Conservation (phyloP, 2,888 invertebrate species). For the Scaptomyza parva region DNA sequence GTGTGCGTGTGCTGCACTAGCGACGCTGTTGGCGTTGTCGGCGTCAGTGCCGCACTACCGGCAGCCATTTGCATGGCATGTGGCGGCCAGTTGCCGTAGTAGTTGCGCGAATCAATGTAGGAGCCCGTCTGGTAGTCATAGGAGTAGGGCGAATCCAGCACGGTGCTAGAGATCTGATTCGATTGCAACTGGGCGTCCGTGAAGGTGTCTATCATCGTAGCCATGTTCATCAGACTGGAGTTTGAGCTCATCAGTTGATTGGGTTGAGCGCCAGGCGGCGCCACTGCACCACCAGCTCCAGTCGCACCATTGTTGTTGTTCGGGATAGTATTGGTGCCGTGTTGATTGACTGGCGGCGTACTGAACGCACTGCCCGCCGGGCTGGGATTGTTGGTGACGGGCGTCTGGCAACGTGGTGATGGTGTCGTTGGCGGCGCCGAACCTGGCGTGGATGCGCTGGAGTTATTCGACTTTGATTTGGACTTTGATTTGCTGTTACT, state of each 20-base stretch:
- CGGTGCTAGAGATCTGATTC: slow-evolving; percentile 94
- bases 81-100: slow-evolving; percentile 87
- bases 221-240: slow-evolving; percentile 89
- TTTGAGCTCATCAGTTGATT: slow-evolving; percentile 84
- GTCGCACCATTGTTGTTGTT: slow-evolving; percentile 38
- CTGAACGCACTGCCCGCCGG: slow-evolving; percentile 86
- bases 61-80: slow-evolving; percentile 84
- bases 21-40: slow-evolving; percentile 57
- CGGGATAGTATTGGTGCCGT: slow-evolving; percentile 56
- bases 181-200: slow-evolving; percentile 92
- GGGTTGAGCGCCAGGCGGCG: slow-evolving; percentile 76
- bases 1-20: slow-evolving; percentile 80
- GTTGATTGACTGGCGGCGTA: slow-evolving; percentile 84
- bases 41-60: slow-evolving; percentile 52
- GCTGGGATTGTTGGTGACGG: slow-evolving; percentile 86
- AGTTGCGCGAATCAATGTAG: slow-evolving; percentile 88
- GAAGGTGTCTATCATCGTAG: slow-evolving; percentile 91
- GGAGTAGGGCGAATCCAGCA: slow-evolving; percentile 89
- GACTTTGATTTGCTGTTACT: slow-evolving; percentile 74
- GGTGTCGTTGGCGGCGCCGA: slow-evolving; percentile 83
- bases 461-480: slow-evolving; percentile 78
- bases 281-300: slow-evolving; percentile 27
- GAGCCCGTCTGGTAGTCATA: slow-evolving; percentile 87
- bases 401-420: slow-evolving; percentile 84
- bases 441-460: slow-evolving; percentile 73